These are phyloP conservation scores for Notocelia uddmanniana DNA, from an alignment of 2,888 invertebrate genomes.

Conservation along the genomic window DNA sequence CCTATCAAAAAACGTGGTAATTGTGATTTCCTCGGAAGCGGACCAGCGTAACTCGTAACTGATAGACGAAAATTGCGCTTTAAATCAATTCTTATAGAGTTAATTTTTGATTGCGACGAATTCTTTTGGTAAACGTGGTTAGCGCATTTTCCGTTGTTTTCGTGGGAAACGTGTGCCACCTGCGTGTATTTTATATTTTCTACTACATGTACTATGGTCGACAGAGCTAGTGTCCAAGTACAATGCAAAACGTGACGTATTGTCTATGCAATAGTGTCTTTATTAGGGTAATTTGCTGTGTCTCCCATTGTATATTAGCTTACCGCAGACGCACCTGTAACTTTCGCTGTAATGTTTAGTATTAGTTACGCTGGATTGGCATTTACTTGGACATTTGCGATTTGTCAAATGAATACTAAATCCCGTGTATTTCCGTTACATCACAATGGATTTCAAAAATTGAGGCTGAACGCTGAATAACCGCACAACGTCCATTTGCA, in stretches of 20 bases:
- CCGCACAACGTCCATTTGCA: not conserved
- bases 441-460: not conserved
- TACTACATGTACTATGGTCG: constrained; percentile 17
- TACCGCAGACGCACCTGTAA: constrained; percentile 22
- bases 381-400: constrained; percentile 19
- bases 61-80: not conserved
- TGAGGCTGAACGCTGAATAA: too few species aligned
- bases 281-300: not conserved
- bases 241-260: not conserved
- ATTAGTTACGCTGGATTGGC: constrained; percentile 25
- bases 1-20: constrained; percentile 6
- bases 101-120: not conserved
- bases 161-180: constrained; percentile 58
- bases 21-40: constrained; percentile 11
- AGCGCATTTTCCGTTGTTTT: constrained; percentile 34
- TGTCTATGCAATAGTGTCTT: not conserved
- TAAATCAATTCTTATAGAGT: not conserved
- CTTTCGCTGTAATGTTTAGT: constrained; percentile 35
- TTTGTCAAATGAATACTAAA: constrained; percentile 15
- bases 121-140: not conserved
- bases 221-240: not conserved
- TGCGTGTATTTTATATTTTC: constrained; percentile 44
- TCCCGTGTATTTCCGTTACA: not conserved
- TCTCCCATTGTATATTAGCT: not conserved
- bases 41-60: not conserved